Base-by-base conservation (phyloP, 2,888 invertebrate species). In the Pantelozetes paolii region DNA sequence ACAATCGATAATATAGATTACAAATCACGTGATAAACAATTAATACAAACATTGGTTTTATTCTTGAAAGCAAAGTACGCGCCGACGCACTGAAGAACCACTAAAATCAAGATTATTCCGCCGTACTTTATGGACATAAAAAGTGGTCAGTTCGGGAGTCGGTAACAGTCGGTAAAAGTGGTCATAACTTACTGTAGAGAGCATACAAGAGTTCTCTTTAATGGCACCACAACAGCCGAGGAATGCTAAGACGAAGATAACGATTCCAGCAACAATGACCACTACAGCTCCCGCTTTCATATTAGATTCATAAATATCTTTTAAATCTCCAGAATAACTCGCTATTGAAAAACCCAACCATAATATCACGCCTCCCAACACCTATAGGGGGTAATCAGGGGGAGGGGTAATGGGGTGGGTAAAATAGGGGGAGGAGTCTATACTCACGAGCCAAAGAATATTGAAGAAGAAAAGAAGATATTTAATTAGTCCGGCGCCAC, bases 41-140 rank as follows among this genome's bases (percentile, higher is more conserved):
- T n/a, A 30, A 64, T 11, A 15, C 69, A 36, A 1, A 69, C 69
- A 1, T 42, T 23, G 15, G 26, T 45, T 13, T 28, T 69, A 45
- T 69, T 40, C 20, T 69, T 69, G 45, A 69, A 45, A 1, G 69
- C 69, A 15, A 45, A 69, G n/a, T 69, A 69, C 1, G 42, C 69
- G 28, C 69, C 69, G 1, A 69, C 69, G 28, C 69, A 69, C 26
- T 69, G 69, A 0, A 26, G 9, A 26, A 69, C 15, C 1, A 69
- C 69, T 0, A 69, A 18, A 26, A 69, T 26, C 1, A 69, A 28
- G 5, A 69, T 45, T 1, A 69, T 20, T 26, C 42, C 69, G 3
- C 45, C 69, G 28, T 69, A 69, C 45, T 6, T 6, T 54, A 13
- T 59, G 15, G 15, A 23, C 3, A 26, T 26, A 50, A 5, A 50